Evolutionary conservation across 2,888 invertebrate genomes (phyloP).

Genomic region (Aquatica leii): DNA sequence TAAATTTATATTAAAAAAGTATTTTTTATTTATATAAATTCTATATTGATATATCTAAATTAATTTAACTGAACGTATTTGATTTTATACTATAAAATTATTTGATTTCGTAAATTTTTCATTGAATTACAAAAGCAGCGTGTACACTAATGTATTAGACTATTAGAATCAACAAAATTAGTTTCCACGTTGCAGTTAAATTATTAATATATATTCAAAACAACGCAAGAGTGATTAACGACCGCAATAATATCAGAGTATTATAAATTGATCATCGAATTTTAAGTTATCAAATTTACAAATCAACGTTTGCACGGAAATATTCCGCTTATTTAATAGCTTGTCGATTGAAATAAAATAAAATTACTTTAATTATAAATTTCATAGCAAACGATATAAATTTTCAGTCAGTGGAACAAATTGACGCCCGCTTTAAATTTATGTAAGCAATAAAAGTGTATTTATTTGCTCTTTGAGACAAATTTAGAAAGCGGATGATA

Average conservation of each 20-base stretch:
- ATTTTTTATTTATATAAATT: too few species aligned
- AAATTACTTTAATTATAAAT: constrained; percentile 45
- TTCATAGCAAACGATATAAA: constrained; percentile 44
- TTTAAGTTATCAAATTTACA: constrained; percentile 31
- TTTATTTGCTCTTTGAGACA: constrained; percentile 46
- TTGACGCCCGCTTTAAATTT: constrained; percentile 46
- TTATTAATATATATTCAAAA: constrained; percentile 3
- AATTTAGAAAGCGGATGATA: constrained; percentile 42
- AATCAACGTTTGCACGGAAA: constrained; percentile 24
- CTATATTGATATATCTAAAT: too few species aligned
- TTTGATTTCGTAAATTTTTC: too few species aligned
- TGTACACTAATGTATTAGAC: too few species aligned
- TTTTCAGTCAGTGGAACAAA: constrained; percentile 45
- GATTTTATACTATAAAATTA: too few species aligned
- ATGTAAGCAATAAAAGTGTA: constrained; percentile 47
- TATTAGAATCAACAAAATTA: constrained; percentile 1
- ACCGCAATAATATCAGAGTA: constrained; percentile 18
- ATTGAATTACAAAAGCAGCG: too few species aligned
- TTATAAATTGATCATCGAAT: constrained; percentile 26
- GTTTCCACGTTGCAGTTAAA: not conserved
- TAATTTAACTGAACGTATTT: too few species aligned
- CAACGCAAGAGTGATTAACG: constrained; percentile 13
- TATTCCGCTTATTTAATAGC: constrained; percentile 22
- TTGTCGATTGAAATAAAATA: constrained; percentile 37
- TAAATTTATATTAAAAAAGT: too few species aligned